Evolutionary conservation across 2,797 vertebrate genomes (phyloP).

Genomic region (Bradypodion ventrale): DNA sequence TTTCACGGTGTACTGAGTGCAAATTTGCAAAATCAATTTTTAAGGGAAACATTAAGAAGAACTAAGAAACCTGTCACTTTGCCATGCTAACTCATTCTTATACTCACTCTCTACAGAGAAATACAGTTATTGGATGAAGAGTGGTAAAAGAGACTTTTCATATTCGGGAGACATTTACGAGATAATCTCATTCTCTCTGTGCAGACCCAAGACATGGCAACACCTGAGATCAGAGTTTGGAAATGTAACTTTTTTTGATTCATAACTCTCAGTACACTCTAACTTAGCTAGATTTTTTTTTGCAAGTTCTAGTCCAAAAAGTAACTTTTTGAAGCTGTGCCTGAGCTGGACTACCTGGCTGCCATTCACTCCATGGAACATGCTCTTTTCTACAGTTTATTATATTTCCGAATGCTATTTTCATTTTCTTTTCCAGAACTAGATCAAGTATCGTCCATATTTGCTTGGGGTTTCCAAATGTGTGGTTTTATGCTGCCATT

Average conservation of each 20-base stretch:
- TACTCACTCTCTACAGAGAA: not conserved
- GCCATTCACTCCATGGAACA: not conserved
- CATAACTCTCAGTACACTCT: no score
- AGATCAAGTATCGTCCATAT: not conserved
- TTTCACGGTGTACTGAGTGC: not conserved
- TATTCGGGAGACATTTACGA: not conserved
- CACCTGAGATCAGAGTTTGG: not conserved
- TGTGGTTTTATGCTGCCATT: not conserved
- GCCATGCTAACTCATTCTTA: not conserved
- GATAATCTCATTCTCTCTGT: not conserved
- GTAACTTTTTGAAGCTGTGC: no score
- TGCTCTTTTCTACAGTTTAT: no score
- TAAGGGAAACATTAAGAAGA: not conserved
- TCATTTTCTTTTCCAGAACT: not conserved
- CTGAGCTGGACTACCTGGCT: no score
- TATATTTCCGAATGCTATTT: not conserved
- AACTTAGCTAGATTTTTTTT: no score
- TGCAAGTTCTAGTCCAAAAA: no score
- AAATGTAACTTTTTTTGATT: no score
- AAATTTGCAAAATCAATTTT: not conserved
- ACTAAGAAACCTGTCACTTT: slow-evolving; percentile 10
- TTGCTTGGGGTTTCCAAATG: not conserved
- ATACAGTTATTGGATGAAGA: not conserved
- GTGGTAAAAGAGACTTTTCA: not conserved
- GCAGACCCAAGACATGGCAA: not conserved